Base-by-base conservation (phyloP, 2,797 vertebrate species). In the Cryptoblepharus egeriae region DNA sequence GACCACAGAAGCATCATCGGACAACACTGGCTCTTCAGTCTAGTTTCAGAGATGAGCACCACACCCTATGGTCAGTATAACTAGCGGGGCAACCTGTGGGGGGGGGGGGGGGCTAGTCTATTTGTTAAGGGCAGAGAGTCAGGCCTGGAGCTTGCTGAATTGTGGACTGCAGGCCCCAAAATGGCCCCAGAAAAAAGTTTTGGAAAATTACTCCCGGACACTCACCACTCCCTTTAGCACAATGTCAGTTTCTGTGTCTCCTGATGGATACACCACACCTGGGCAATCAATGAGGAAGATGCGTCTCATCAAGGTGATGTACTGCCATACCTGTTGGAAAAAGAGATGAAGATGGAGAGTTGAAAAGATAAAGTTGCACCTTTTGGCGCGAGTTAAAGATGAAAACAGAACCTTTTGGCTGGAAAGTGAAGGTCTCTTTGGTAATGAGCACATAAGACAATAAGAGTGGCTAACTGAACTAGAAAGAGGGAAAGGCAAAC, bases 281-380 rank as follows among this genome's bases (percentile, higher is more conserved):
- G 99, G 98, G 84, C 98, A 99, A 93, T 99, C 99, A 0, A 99
- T 99, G 82, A 99, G 96, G 89, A 99, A 99, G 91, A 99, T 99
- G 39, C 98, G 95, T 11, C 98, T 96, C 98, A 99, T 99, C 93
- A 99, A 84, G 20, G 98, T 99, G 84, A 99, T 99, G 90, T 99
- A 99, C 35, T 99, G 99, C 99, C 98, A 99, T 80, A 99, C 99
- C 98, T 99, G 81, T 3, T 86, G 90, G 71, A 79, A 26, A 0
- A 30, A 20, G 39, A 0, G 68, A n/a, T 70, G 22, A 1, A 70
- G 77, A 76, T 30, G 49, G n/a, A n/a, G n/a, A n/a, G n/a, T n/a
- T n/a, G n/a, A n/a, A n/a, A n/a, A n/a, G n/a, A n/a, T n/a, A 52
- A 52, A 3, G 13, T 52, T 4, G 49, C 49, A 52, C 49, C 49